Base-by-base conservation (phyloP, 1,140 invertebrate genomes). In the Drosophila sp. region DNA sequence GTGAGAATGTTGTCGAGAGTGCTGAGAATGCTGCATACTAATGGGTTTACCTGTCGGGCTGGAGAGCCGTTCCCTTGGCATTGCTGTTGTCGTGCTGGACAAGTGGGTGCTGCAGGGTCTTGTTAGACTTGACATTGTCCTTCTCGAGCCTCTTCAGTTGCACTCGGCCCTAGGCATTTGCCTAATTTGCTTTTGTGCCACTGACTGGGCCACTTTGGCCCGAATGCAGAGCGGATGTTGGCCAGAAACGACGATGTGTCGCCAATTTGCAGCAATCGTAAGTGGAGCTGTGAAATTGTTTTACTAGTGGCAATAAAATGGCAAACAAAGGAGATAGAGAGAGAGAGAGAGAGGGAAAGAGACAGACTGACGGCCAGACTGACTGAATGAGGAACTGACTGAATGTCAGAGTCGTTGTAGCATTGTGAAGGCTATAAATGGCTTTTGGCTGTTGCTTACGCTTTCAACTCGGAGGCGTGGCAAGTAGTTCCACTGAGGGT, bases 361-460 rank as follows among this genome's bases (percentile, higher is more conserved):
- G n/a, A n/a, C n/a, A n/a, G n/a, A n/a, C n/a, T 29, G 41, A 63
- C 32, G 29, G 48, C 58, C 63, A 18, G 21, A 45, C 46, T 53
- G 59, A 76, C 54, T 46, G 51, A 48, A 43, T 21, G 73, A 69
- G 36, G 46, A 51, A 61, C 45, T 69, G 80, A 77, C 80, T 66
- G 80, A 77, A 72, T 75, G 76, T 29, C 56, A 66, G 51, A 50
- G 66, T 48, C 45, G 62, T 66, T 64, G 76, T 73, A 64, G 73
- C 58, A 76, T 65, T 64, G 72, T 77, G 80, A 59, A 62, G 67
- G 77, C 74, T 81, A 78, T 74, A 78, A 81, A 86, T 87, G 82
- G 77, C 64, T 59, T 69, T 69, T 56, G 34, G 25, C 43, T 51
- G 48, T 34, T 54, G 43, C 14, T 34, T 21, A 27, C 14, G 9